phyloP scores from a whole-genome alignment of 2,888 invertebrate species.

The Phlogophora meticulosa region DNA sequence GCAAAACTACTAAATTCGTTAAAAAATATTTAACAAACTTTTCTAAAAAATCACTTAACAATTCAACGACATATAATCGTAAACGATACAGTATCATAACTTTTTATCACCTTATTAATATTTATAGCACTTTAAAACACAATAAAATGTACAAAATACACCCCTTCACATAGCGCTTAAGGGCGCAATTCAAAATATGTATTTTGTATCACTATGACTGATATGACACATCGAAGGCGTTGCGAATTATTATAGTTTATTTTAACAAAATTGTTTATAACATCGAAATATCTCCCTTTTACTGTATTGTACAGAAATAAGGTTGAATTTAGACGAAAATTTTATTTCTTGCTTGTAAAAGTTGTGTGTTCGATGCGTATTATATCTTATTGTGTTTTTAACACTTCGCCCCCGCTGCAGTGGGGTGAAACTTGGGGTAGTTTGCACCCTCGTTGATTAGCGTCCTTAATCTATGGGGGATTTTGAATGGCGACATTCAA shows the following conservation, averaged over 20 bases:
- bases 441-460: slow-evolving; percentile 90
- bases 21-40: no score
- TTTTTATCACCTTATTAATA: slow-evolving; percentile 68
- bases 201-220: slow-evolving; percentile 88
- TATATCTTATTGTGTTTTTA: slow-evolving; percentile 90
- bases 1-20: no score
- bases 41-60: slow-evolving; percentile 40
- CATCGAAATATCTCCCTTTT: not conserved
- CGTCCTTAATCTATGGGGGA: slow-evolving; percentile 89
- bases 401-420: slow-evolving; percentile 85
- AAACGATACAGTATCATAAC: slow-evolving; percentile 60
- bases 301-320: slow-evolving; percentile 57
- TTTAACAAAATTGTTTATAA: slow-evolving; percentile 52
- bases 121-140: slow-evolving; percentile 71
- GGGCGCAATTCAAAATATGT: slow-evolving; percentile 87
- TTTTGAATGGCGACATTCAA: slow-evolving; percentile 75
- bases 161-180: slow-evolving; percentile 80
- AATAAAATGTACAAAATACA: slow-evolving; percentile 77
- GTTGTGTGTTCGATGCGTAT: slow-evolving; percentile 70
- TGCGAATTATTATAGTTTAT: slow-evolving; percentile 85
- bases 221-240: slow-evolving; percentile 91
- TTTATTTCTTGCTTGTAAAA: slow-evolving; percentile 26
- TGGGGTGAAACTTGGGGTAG: slow-evolving; percentile 81
- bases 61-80: slow-evolving; percentile 55
- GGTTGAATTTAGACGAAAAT: slow-evolving; percentile 52